phyloP scores from a whole-genome alignment of 2,113 vertebrate species.

The Tyrannus savana region DNA sequence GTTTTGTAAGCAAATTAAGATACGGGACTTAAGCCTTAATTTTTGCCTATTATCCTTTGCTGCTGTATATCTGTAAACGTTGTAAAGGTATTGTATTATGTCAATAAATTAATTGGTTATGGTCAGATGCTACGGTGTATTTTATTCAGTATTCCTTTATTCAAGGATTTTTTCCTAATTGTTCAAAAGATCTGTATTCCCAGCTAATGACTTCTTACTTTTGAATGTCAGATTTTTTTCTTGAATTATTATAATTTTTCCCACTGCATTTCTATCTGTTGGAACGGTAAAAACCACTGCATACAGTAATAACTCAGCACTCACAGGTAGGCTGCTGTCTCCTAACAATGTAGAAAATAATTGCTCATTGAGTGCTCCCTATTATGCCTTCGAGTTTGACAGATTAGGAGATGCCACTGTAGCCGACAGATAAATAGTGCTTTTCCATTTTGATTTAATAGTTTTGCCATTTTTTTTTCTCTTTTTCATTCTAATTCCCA shows the following conservation, averaged over 20 bases:
- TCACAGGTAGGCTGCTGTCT: not conserved
- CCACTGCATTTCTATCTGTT: not conserved
- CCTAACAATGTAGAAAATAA: not conserved
- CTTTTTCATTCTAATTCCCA: not conserved
- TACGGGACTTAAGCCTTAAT: not conserved
- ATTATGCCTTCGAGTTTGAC: not conserved
- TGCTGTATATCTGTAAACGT: not conserved
- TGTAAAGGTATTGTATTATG: not conserved
- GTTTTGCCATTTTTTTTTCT: not conserved
- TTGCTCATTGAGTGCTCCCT: not conserved
- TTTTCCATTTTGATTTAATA: constrained; percentile 30
- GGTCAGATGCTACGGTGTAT: not conserved
- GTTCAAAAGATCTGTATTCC: not conserved
- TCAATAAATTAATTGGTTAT: not conserved
- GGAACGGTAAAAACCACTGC: not conserved
- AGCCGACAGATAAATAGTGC: not conserved
- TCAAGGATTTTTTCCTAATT: not conserved
- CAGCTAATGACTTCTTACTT: not conserved
- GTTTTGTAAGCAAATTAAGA: not conserved
- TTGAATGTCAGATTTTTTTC: not conserved
- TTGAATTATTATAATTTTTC: not conserved
- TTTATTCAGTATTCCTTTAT: not conserved
- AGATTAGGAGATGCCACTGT: not conserved
- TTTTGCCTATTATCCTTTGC: not conserved
- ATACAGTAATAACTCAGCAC: not conserved